Evolutionary conservation across 2,797 vertebrate species (phyloP).

Genomic region (Xiphorhynchus erythropygius): DNA sequence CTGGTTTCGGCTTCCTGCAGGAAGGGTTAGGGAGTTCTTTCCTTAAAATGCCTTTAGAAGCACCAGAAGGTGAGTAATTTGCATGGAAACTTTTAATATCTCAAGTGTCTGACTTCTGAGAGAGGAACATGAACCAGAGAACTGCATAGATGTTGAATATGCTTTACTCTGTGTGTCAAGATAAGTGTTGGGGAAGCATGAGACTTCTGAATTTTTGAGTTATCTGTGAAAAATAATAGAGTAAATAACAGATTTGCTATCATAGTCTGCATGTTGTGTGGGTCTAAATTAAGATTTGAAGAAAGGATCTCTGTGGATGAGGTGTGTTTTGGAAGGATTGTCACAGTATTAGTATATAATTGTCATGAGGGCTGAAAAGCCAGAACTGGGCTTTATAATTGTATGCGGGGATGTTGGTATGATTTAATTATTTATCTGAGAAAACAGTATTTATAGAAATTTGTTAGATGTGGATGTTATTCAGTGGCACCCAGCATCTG

Average conservation of each 20-base stretch:
- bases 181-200: not conserved
- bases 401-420: not conserved
- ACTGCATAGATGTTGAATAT: not conserved
- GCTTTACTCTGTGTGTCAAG: not conserved
- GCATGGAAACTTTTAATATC: not conserved
- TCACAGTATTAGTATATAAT: not conserved
- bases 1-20: not conserved
- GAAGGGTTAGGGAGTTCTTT: not conserved
- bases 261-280: not conserved
- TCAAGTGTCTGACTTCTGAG: not conserved
- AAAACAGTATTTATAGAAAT: not conserved
- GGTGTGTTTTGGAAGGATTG: not conserved
- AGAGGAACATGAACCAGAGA: not conserved
- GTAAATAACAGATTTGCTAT: not conserved
- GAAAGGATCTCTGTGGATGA: not conserved
- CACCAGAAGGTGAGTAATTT: conserved; percentile 1
- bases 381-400: not conserved
- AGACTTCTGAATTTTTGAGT: not conserved
- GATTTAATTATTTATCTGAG: not conserved
- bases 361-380: not conserved
- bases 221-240: not conserved
- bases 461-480: not conserved
- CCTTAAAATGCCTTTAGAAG: not conserved
- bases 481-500: not conserved
- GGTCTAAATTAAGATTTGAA: not conserved